Conservation (phyloP, 2,888 invertebrate species). For the Cerastoderma edule region DNA sequence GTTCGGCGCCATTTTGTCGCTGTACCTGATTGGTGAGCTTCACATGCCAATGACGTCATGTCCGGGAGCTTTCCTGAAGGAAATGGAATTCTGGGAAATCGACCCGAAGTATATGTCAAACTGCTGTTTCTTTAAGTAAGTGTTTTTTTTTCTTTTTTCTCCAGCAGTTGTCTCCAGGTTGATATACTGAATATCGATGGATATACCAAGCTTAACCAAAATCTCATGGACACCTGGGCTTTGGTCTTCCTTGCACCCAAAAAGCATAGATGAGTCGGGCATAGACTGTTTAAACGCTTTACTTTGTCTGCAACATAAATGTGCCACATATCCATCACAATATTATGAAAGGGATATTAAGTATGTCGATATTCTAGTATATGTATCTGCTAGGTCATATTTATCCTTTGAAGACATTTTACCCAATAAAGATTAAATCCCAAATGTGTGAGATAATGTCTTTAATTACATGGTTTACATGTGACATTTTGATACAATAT, state of each 20-base stretch:
- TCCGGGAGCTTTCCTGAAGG: slow-evolving; percentile 53
- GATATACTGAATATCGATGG: neutral
- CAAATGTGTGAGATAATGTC: too few species aligned
- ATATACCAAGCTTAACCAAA: neutral
- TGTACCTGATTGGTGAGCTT: slow-evolving; percentile 51
- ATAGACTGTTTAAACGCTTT: neutral
- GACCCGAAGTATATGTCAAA: slow-evolving; percentile 22
- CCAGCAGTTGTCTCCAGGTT: neutral
- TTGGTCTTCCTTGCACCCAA: neutral
- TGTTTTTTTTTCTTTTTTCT: neutral
- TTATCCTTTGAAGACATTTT: neutral
- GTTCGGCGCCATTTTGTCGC: slow-evolving; percentile 44
- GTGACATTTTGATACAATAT: neutral
- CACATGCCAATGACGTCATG: slow-evolving; percentile 52
- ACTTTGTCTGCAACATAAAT: neutral
- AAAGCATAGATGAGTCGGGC: neutral
- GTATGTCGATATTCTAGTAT: too few species aligned
- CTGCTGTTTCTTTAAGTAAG: slow-evolving; percentile 39
- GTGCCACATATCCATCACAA: too few species aligned
- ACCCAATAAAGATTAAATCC: too few species aligned
- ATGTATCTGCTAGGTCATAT: too few species aligned
- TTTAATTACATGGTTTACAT: neutral
- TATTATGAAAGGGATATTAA: too few species aligned
- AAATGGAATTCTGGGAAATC: slow-evolving; percentile 57
- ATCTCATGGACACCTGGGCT: neutral